phyloP scores from a whole-genome alignment of 2,888 invertebrate genomes.

The Sarcophaga caerulescens region DNA sequence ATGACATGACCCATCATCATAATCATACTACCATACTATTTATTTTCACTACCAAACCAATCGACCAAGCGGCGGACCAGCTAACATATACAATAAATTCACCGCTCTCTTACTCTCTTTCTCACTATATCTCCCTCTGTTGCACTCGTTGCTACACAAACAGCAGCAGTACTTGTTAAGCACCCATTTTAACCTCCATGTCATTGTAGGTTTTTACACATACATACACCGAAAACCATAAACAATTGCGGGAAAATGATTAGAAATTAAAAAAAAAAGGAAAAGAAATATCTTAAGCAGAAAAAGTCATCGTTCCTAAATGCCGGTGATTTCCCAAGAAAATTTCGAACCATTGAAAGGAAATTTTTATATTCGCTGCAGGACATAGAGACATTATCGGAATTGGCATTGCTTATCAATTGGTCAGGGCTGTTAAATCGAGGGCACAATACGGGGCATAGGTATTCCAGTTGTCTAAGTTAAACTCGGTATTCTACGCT shows the following conservation, averaged over 20 bases:
- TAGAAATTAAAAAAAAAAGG: not conserved
- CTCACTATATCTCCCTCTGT: too few relatives aligned
- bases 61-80: not conserved
- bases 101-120: not conserved
- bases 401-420: too few relatives aligned
- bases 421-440: too few relatives aligned
- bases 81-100: not conserved
- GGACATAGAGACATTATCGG: too few relatives aligned
- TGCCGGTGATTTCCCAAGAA: too few relatives aligned
- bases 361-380: too few relatives aligned
- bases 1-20: conserved; percentile 66
- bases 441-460: too few relatives aligned
- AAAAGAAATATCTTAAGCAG: not conserved
- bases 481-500: too few relatives aligned
- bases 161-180: not conserved
- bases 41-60: conserved; percentile 32
- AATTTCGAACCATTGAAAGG: too few relatives aligned
- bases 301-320: too few relatives aligned
- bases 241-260: not conserved
- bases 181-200: conserved; percentile 61
- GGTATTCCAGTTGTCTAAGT: too few relatives aligned
- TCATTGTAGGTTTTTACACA: conserved; percentile 44
- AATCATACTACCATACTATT: conserved; percentile 49
- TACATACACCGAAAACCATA: not conserved
- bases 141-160: not conserved